A percentile compares a stretch with the other conserved stretches of the same genome.
Conservation (phyloP, 2,888 invertebrate species). For the Acleris laterana region DNA sequence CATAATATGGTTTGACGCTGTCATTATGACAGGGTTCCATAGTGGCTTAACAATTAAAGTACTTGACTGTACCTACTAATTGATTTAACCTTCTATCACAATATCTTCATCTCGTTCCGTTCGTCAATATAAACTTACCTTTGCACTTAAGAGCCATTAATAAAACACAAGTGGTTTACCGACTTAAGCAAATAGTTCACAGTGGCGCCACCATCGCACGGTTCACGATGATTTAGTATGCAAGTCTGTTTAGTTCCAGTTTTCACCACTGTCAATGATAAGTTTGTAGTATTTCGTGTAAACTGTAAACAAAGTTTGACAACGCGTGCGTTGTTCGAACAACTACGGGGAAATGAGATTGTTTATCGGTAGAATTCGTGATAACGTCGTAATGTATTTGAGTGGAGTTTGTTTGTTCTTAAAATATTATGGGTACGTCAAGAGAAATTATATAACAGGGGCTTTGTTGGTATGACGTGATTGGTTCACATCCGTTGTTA, state of each 20-base stretch:
- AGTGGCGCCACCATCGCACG: constrained; percentile 9
- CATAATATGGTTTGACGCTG: no score
- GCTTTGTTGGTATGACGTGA: background rate
- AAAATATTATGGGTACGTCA: constrained; percentile 7
- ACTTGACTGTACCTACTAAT: no score
- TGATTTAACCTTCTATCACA: no score
- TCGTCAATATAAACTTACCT: constrained; percentile 15
- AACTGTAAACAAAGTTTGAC: constrained; percentile 32
- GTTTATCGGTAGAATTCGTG: constrained; percentile 23
- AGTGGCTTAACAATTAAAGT: no score
- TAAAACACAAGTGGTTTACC: background rate
- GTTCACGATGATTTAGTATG: background rate
- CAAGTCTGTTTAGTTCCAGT: constrained; percentile 1
- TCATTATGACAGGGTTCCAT: no score
- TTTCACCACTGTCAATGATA: constrained; percentile 10
- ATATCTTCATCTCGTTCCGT: no score
- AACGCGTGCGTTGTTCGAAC: constrained; percentile 18
- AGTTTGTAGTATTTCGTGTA: constrained; percentile 13
- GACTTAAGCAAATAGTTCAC: background rate
- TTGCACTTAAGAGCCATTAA: constrained; percentile 35
- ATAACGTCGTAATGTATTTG: constrained; percentile 15
- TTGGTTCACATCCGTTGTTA: no score
- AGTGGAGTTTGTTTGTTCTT: constrained; percentile 21
- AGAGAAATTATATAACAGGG: background rate
- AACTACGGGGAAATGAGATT: constrained; percentile 21